Base-by-base conservation (phyloP, 2,113 vertebrate genomes). In the Microtus richardsoni region DNA sequence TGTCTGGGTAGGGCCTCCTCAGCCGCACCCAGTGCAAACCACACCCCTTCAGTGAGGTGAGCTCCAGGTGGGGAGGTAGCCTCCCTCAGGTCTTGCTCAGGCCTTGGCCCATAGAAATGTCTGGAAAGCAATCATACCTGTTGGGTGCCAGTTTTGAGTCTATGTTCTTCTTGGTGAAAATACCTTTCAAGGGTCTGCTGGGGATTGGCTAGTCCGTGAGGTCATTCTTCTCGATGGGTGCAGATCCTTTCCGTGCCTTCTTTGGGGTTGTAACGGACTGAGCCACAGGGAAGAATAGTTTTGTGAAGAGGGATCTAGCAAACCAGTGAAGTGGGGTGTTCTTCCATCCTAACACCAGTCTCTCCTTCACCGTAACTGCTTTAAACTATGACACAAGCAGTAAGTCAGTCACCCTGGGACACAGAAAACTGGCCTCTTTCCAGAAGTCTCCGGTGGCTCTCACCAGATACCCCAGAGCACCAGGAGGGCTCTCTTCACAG, bases 251-350 rank as follows among this genome's bases (percentile, higher is more conserved):
- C 26, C 13, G 22, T 89, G 91, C 44, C 52, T 96, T 85, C 71
- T 28, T 7, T 95, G 94, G 73, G 52, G 70, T 19, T 77, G 30
- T 14, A 41, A 62, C 12, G 70, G 28, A 54, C 4, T 73, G 75
- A 82, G 47, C 70, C 21, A 14, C 10, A 70, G 44, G 68, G 44
- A 71, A 17, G 22, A 14, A 41, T 33, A 33, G 66, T 8, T 28
- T 22, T 89, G 93, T 93, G 4, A 84, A 91, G 89, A 95, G 26
- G 64, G 19, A 10, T 86, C 70, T 73, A 64, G 92, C 11, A 89
- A 93, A 94, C 62, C 19, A 41, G 60, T 73, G 54, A 49, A 89
- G 41, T 39, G 86, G 70, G 79, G 73, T 39, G 54, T 33, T 26
- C n/a, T 88, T 78, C 8, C 10, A 12, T 9, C 30, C 44, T 84